Conservation (phyloP, 2,113 vertebrate genomes). For the Apteryx mantelli region DNA sequence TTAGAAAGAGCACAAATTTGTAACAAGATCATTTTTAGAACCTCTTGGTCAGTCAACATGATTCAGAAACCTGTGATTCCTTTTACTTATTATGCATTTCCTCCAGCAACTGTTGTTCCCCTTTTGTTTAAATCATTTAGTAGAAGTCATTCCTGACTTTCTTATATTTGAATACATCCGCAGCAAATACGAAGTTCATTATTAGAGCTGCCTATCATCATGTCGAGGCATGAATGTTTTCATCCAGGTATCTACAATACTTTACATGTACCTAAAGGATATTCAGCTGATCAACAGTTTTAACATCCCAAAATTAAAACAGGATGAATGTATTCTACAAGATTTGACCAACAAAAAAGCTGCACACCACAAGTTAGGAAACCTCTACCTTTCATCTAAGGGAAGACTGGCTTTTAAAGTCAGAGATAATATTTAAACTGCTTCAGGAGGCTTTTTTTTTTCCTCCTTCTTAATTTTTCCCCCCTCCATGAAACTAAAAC, state of each 20-base stretch:
- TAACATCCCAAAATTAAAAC: neutral
- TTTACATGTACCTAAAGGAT: neutral
- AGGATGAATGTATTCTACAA: neutral
- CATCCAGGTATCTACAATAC: neutral
- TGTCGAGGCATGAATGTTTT: neutral
- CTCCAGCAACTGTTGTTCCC: slow-evolving; percentile 23
- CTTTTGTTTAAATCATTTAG: neutral
- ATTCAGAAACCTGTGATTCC: slow-evolving; percentile 54
- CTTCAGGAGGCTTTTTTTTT: neutral
- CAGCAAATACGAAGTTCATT: neutral
- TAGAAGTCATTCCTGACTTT: neutral
- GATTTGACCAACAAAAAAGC: neutral
- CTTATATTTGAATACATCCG: neutral
- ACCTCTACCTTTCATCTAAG: neutral
- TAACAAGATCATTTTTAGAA: neutral
- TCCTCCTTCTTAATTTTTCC: neutral
- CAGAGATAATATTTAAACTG: neutral
- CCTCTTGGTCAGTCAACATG: neutral
- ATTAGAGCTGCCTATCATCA: neutral
- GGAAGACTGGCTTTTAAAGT: neutral
- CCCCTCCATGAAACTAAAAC: neutral
- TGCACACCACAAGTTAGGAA: neutral
- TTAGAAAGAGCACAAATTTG: neutral
- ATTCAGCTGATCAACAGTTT: neutral
- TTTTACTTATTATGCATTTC: neutral